These are phyloP conservation scores for Pammene fasciana DNA, from an alignment of 2,888 invertebrate genomes.

Conservation along the genomic window DNA sequence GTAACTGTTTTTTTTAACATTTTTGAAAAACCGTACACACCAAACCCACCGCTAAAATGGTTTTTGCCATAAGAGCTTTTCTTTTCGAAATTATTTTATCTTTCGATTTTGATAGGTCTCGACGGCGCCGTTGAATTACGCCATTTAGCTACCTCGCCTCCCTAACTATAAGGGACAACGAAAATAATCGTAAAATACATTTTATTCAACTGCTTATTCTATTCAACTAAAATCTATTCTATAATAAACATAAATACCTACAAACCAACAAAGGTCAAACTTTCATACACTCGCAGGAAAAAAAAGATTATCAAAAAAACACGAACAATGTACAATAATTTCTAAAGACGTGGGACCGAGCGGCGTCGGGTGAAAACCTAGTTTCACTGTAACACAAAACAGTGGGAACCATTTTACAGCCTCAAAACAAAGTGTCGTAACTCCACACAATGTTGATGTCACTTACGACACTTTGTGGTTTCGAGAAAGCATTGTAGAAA, in stretches of 20 bases:
- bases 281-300: constrained; percentile 34
- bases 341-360: constrained; percentile 66
- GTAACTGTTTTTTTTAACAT: too few relatives aligned
- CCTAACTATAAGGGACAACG: too few relatives aligned
- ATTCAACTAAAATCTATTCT: background rate
- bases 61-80: too few relatives aligned
- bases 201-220: too few relatives aligned
- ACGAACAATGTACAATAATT: constrained; percentile 60
- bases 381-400: constrained; percentile 69
- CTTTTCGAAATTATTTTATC: too few relatives aligned
- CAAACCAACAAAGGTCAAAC: constrained; percentile 35
- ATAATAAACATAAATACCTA: background rate
- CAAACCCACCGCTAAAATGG: too few relatives aligned
- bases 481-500: constrained; percentile 53
- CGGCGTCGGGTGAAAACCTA: constrained; percentile 58
- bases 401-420: constrained; percentile 54
- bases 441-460: too few relatives aligned
- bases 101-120: too few relatives aligned
- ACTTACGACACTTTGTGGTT: background rate
- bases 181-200: too few relatives aligned
- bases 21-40: too few relatives aligned
- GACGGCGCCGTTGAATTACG: too few relatives aligned
- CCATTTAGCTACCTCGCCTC: too few relatives aligned
- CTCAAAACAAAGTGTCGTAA: background rate
- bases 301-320: constrained; percentile 37